Evolutionary conservation across 2,113 vertebrate genomes (phyloP).

Genomic region (Calidris pugnax): DNA sequence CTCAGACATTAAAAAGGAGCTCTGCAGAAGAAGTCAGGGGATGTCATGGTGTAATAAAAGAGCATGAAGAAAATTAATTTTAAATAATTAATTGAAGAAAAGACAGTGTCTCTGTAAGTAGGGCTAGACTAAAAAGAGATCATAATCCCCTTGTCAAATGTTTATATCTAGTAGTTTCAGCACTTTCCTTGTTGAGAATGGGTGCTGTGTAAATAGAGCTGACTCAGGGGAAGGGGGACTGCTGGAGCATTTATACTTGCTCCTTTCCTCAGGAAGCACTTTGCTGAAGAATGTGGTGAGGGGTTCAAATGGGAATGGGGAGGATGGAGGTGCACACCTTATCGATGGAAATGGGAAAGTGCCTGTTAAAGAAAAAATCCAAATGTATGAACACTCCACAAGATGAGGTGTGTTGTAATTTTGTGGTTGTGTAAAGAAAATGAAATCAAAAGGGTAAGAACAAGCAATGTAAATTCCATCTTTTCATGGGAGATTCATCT

Average conservation of each 20-base stretch:
- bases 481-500: background rate
- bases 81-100: constrained; percentile 26
- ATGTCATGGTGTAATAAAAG: background rate
- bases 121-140: background rate
- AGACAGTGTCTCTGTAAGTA: background rate
- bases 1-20: background rate
- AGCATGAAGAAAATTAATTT: constrained; percentile 10
- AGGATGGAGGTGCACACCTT: background rate
- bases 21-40: background rate
- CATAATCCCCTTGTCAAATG: background rate
- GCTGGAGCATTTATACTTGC: background rate
- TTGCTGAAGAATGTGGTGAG: background rate
- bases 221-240: background rate
- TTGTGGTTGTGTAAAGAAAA: background rate
- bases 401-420: background rate
- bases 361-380: background rate
- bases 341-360: background rate
- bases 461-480: background rate
- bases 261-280: background rate
- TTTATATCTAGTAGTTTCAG: background rate
- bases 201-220: background rate
- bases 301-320: background rate
- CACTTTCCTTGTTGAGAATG: background rate
- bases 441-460: background rate
- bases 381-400: background rate